Conservation (phyloP, 2,888 invertebrate genomes). For the Nesidiocoris tenuis region DNA sequence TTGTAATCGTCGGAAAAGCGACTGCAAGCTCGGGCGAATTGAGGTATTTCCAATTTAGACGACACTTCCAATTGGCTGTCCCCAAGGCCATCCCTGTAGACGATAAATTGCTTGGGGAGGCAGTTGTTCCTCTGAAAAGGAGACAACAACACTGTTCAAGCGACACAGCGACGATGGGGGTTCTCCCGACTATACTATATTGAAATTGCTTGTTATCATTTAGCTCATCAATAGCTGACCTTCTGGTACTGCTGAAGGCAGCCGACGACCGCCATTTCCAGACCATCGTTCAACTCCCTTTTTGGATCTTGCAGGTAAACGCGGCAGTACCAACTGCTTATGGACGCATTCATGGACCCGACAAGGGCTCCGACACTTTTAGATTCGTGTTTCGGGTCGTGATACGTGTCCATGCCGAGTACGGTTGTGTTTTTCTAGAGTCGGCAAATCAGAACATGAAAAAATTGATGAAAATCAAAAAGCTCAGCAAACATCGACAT, state of each 20-base stretch:
- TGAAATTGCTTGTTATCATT: no score
- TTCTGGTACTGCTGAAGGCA: constrained; percentile 62
- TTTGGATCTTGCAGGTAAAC: constrained; percentile 68
- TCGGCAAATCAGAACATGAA: no score
- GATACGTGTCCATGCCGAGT: constrained; percentile 85
- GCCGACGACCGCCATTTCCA: constrained; percentile 67
- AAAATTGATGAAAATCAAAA: not conserved
- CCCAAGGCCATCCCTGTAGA: constrained; percentile 92
- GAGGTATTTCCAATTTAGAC: constrained; percentile 76
- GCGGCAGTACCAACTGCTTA: constrained; percentile 80
- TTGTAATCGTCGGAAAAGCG: constrained; percentile 58
- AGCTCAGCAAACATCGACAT: no score
- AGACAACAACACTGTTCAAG: no score
- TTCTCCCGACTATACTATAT: not conserved
- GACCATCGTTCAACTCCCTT: constrained; percentile 73
- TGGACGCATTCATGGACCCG: constrained; percentile 70
- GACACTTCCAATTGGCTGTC: constrained; percentile 78
- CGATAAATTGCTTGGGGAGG: constrained; percentile 75
- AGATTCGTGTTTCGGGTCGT: constrained; percentile 65
- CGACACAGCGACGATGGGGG: not conserved
- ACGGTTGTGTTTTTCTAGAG: constrained; percentile 75
- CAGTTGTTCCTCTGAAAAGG: not conserved
- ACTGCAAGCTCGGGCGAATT: constrained; percentile 62
- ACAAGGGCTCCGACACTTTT: constrained; percentile 77
- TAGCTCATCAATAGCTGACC: no score